Evolutionary conservation across 2,113 vertebrate genomes (phyloP).

Genomic region (Probosciger aterrimus): DNA sequence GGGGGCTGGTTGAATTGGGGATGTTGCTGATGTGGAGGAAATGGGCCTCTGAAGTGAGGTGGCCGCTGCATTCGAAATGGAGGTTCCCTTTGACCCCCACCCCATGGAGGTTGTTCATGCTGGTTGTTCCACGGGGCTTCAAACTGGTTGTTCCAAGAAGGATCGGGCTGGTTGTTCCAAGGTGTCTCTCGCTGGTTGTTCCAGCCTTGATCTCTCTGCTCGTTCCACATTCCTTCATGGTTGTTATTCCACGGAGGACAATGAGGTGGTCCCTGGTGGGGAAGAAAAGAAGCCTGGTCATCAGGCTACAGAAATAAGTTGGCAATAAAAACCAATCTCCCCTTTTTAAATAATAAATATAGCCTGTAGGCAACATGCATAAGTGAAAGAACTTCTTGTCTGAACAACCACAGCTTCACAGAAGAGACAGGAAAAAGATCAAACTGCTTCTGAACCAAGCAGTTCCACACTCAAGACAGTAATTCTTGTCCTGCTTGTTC

Average conservation of each 20-base stretch:
- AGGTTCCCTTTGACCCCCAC: slow-evolving; percentile 88
- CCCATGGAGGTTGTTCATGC: slow-evolving; percentile 93
- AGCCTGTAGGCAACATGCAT: accelerated
- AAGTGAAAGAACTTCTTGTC: neutral
- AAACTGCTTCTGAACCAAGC: neutral
- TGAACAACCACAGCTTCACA: neutral
- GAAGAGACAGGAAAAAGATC: neutral
- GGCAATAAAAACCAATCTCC: neutral
- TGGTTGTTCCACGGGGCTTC: slow-evolving; percentile 87
- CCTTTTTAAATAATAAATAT: neutral
- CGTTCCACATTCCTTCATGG: slow-evolving; percentile 95
- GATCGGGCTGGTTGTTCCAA: slow-evolving; percentile 85
- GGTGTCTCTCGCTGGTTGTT: slow-evolving; percentile 85
- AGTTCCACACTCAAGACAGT: neutral
- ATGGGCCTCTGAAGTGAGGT: slow-evolving; percentile 93
- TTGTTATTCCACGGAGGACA: slow-evolving; percentile 96
- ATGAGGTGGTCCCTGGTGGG: slow-evolving; percentile 87
- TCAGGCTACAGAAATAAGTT: slow-evolving; percentile 38
- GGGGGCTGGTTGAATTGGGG: slow-evolving; percentile 96
- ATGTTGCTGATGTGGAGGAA: slow-evolving; percentile 94
- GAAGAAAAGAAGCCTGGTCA: slow-evolving; percentile 79
- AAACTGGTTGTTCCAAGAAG: slow-evolving; percentile 84
- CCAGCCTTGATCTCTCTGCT: slow-evolving; percentile 92
- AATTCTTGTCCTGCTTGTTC: neutral
- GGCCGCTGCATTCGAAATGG: slow-evolving; percentile 97